phyloP scores from a whole-genome alignment of 2,113 vertebrate species.

The Colistium nudipinnis region DNA sequence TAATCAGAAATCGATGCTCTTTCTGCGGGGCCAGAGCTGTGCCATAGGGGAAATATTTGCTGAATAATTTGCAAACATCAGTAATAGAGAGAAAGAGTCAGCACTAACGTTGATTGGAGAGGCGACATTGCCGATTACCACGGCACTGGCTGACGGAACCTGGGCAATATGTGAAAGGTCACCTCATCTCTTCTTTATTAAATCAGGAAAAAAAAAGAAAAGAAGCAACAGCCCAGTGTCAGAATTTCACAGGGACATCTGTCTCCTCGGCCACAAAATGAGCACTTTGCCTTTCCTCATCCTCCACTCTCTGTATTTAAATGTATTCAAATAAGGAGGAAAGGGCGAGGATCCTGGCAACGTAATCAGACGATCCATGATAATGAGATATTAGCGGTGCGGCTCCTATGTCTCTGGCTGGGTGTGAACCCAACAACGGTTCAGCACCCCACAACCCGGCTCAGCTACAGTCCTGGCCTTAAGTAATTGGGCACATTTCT shows the following conservation, averaged over 20 bases:
- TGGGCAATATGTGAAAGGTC: conserved; percentile 33
- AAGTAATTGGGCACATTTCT: neutral
- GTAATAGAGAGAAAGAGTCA: neutral
- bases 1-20: conserved; percentile 71
- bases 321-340: conserved; percentile 72
- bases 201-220: conserved; percentile 46
- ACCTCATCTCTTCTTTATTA: conserved; percentile 45
- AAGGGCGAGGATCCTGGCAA: conserved; percentile 52
- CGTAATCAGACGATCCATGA: conserved; percentile 70
- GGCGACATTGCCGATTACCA: conserved; percentile 59
- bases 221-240: conserved; percentile 33
- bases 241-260: conserved; percentile 50
- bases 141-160: conserved; percentile 10
- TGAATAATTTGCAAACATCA: conserved; percentile 56
- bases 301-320: conserved; percentile 56
- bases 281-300: conserved; percentile 38
- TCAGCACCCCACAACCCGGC: conserved; percentile 19
- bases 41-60: conserved; percentile 56
- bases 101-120: conserved; percentile 35
- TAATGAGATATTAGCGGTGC: conserved; percentile 70
- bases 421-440: conserved; percentile 15
- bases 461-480: neutral
- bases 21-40: conserved; percentile 26
- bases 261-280: conserved; percentile 58
- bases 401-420: conserved; percentile 33